Evolutionary conservation across 2,113 vertebrate species (phyloP), one percentile per base, ranked within the genome.

Genomic region (Trachemys scripta): DNA sequence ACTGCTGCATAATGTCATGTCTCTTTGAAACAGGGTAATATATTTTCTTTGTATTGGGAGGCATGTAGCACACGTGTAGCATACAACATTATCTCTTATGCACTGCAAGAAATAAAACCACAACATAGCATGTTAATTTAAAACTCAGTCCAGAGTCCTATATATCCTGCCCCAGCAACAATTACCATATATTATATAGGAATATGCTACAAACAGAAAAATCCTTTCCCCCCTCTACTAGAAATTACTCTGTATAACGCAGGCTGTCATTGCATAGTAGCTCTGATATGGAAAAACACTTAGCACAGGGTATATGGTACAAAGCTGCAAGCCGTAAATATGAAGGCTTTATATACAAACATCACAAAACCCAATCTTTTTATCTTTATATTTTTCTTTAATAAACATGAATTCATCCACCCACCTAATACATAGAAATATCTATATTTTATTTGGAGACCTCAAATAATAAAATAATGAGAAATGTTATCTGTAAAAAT

Each of bases 231-330:
- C 69, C 62, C 95, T 90, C 93, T 88, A 24, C 82, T 50, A 17
- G 22, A 90, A 95, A 96, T 93, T 93, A 95, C 47, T 87, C 87
- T 91, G 65, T 72, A 89, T 91, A 94, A 94, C 89, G 45, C 80
- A 92, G 3, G 1, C 11, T 90, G 56, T 88, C 89, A 80, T 91
- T 95, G 82, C 35, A 35, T 57, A 8, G 78, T 42, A 88, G 51
- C 49, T 95, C 94, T 90, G 94, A 95, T 90, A 93, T 25, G 82
- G 81, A 94, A 94, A 35, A 95, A 93, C 72, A 95, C 47, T 94
- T 75, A 84, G 8, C 75, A 20, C 6, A 51, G 83, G 20, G 85
- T 2, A 88, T 54, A 54, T 38, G 10, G 38, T 38, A 80, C 31
- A 94, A 89, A 90, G 19, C 47, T 93, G 22, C 50, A 35, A 49